These are phyloP conservation scores for Amphilophus citrinellus DNA, from an alignment of 2,113 vertebrate genomes.

Conservation along the genomic window DNA sequence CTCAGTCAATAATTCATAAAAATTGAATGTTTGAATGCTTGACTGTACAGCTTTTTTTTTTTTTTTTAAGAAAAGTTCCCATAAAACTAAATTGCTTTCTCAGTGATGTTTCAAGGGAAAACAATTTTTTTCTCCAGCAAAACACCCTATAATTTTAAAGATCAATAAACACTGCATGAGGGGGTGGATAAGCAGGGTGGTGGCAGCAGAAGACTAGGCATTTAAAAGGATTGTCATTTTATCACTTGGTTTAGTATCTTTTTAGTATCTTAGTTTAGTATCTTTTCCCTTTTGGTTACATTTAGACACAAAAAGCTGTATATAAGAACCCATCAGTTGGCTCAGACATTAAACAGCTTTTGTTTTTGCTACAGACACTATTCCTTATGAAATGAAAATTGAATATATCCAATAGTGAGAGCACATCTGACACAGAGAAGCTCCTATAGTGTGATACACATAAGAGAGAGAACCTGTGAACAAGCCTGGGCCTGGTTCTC, in stretches of 20 bases:
- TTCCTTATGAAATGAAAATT: neutral
- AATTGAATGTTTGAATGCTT: slow-evolving; percentile 28
- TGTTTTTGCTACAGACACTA: neutral
- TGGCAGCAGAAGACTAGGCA: neutral
- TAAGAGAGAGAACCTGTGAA: neutral
- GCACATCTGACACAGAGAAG: neutral
- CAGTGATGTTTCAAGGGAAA: neutral
- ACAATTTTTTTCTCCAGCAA: neutral
- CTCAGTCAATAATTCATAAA: neutral
- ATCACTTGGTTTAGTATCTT: neutral
- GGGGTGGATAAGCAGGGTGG: neutral
- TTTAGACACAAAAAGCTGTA: neutral
- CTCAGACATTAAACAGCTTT: slow-evolving; percentile 7
- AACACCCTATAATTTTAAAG: neutral
- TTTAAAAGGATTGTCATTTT: slow-evolving; percentile 3
- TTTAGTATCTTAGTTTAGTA: neutral
- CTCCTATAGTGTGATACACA: neutral
- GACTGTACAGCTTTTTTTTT: neutral
- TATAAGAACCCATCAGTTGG: neutral
- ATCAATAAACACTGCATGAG: neutral
- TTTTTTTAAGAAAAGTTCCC: neutral
- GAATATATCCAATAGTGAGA: slow-evolving; percentile 1
- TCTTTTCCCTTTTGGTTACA: neutral
- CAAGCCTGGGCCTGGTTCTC: neutral
- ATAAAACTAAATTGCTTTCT: neutral